A percentile compares a stretch with the other conserved stretches of the same genome.
These are phyloP conservation scores for Cantharis rufa DNA, from an alignment of 2,888 invertebrate genomes.

Conservation along the genomic window DNA sequence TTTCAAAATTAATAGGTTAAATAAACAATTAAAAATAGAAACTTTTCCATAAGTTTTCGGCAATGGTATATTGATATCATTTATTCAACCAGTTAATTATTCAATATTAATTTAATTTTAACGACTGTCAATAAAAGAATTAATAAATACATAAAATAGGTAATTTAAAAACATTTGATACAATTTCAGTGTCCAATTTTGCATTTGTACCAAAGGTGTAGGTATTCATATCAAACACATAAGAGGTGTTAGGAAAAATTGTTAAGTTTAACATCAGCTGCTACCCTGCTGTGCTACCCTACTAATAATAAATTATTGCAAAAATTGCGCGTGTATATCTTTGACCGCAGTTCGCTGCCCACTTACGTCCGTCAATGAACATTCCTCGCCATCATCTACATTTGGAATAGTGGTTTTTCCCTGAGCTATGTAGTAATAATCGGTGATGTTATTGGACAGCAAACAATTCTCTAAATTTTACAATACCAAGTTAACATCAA, in stretches of 20 bases:
- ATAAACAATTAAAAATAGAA: not conserved
- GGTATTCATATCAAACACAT: not conserved
- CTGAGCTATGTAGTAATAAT: conserved; percentile 95
- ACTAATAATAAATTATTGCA: not conserved
- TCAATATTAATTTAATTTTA: too few relatives aligned
- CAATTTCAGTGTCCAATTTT: not conserved
- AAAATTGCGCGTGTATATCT: not conserved
- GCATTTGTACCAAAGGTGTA: not conserved
- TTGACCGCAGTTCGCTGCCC: not conserved
- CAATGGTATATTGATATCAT: too few relatives aligned
- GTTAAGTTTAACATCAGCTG: not conserved
- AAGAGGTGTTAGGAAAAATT: not conserved
- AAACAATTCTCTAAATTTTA: conserved; percentile 69
- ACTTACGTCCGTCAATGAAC: conserved; percentile 88
- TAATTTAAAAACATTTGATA: not conserved
- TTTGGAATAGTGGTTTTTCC: conserved; percentile 95
- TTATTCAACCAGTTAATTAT: too few relatives aligned
- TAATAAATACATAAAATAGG: too few relatives aligned
- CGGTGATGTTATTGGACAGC: conserved; percentile 86
- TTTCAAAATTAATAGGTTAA: too few relatives aligned
- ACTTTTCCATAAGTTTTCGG: too few relatives aligned
- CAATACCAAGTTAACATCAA: conserved; percentile 12
- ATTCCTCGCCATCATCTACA: conserved; percentile 96
- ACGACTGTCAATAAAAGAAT: too few relatives aligned
- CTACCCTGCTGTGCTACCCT: not conserved